phyloP scores from a whole-genome alignment of 2,797 vertebrate species.

The Melanogrammus aeglefinus region DNA sequence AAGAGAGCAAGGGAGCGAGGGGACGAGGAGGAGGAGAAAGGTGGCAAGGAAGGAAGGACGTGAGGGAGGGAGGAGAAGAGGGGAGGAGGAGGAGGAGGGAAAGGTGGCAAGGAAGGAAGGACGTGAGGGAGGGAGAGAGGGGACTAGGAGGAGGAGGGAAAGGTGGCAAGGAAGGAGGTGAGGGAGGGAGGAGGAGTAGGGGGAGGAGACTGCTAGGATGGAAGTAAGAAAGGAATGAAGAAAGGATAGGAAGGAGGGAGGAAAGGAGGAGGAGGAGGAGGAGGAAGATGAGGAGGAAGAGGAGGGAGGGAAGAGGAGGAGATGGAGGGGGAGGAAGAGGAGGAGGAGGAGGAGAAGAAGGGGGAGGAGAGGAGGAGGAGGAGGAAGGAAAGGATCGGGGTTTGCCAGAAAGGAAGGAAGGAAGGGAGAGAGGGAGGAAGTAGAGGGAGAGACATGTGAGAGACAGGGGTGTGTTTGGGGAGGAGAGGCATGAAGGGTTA shows the following conservation, averaged over 20 bases:
- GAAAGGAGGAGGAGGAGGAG: slow-evolving; percentile 30
- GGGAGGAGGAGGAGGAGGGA: too few species aligned
- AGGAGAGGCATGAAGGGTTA: slow-evolving; percentile 64
- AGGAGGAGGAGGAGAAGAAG: slow-evolving; percentile 56
- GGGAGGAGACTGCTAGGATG: too few species aligned
- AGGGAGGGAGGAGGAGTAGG: slow-evolving; percentile 39
- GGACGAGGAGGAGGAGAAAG: too few species aligned
- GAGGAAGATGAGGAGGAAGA: slow-evolving; percentile 57
- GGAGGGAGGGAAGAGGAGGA: slow-evolving; percentile 55
- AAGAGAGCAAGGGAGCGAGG: slow-evolving; percentile 16
- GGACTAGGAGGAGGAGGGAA: too few species aligned
- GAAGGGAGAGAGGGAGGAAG: slow-evolving; percentile 24
- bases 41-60: too few species aligned
- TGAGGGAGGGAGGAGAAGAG: too few species aligned
- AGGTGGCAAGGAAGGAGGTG: too few species aligned
- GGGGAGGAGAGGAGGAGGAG: slow-evolving; percentile 18
- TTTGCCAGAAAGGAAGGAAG: slow-evolving; percentile 41
- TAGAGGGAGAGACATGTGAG: slow-evolving; percentile 54
- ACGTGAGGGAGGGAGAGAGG: too few species aligned
- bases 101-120: too few species aligned
- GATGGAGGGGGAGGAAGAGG: too few species aligned
- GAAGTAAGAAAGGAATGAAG: too few species aligned
- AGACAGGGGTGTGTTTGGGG: slow-evolving; percentile 41
- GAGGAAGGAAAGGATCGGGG: slow-evolving; percentile 45
- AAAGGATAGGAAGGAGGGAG: background rate